phyloP scores from a whole-genome alignment of 2,888 invertebrate genomes.

The Drosophila pegasa region DNA sequence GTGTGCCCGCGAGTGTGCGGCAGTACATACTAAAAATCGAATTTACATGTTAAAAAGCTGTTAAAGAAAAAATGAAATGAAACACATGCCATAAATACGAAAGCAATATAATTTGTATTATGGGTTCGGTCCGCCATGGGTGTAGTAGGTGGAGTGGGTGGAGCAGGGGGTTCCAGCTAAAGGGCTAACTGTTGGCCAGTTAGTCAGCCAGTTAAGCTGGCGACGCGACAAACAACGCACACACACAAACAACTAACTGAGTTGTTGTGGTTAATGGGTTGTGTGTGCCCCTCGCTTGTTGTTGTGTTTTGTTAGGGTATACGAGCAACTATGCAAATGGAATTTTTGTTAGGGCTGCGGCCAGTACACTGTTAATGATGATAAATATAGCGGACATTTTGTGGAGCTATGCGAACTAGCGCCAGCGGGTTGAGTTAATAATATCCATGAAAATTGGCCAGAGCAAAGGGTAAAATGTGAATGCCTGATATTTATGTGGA shows the following conservation, averaged over 20 bases:
- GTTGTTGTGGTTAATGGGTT: constrained; percentile 68
- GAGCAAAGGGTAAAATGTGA: background rate
- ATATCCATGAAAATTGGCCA: constrained; percentile 12
- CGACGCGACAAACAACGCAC: constrained; percentile 41
- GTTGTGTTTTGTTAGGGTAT: constrained; percentile 17
- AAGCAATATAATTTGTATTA: constrained; percentile 66
- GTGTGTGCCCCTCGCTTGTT: constrained; percentile 28
- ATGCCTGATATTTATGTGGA: constrained; percentile 5
- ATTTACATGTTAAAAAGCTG: constrained; percentile 77
- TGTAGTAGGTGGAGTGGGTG: background rate
- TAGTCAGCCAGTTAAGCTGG: constrained; percentile 40
- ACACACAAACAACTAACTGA: constrained; percentile 55
- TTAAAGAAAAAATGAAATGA: constrained; percentile 59
- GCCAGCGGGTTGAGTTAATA: constrained; percentile 44
- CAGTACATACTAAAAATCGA: constrained; percentile 64
- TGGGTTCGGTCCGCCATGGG: constrained; percentile 17
- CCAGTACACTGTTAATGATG: constrained; percentile 50
- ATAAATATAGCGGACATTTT: constrained; percentile 52
- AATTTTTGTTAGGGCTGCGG: constrained; percentile 18
- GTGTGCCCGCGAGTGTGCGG: constrained; percentile 24
- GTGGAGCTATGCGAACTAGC: constrained; percentile 1
- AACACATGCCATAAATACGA: constrained; percentile 64
- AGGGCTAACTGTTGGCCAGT: constrained; percentile 43
- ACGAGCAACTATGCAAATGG: constrained; percentile 43
- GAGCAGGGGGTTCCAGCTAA: background rate